These are phyloP conservation scores for Athalia rosae DNA, from an alignment of 2,888 invertebrate species.

Conservation along the genomic window DNA sequence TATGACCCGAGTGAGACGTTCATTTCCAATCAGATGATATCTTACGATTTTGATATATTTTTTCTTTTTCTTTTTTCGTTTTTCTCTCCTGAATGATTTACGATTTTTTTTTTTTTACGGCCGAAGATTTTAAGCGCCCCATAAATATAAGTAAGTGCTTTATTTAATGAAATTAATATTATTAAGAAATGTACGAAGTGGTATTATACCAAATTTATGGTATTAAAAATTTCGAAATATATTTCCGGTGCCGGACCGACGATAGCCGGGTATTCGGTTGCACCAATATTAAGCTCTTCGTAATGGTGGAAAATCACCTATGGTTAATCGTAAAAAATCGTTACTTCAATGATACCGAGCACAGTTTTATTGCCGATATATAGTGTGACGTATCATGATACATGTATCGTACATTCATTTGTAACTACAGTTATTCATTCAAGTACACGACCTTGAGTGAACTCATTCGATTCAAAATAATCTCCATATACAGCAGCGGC, in stretches of 20 bases:
- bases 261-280: neutral
- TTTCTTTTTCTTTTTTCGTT: neutral
- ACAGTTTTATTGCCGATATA: neutral
- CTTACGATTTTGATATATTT: neutral
- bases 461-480: neutral
- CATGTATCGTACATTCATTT: neutral
- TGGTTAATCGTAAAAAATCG: too few species aligned
- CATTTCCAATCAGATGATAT: conserved; percentile 24
- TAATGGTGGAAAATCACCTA: conserved; percentile 9
- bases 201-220: too few species aligned
- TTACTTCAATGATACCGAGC: neutral
- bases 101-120: neutral
- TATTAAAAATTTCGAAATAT: too few species aligned
- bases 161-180: too few species aligned
- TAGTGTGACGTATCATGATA: conserved; percentile 10
- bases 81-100: neutral
- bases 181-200: too few species aligned
- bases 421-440: conserved; percentile 29
- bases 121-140: too few species aligned
- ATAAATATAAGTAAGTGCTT: too few species aligned
- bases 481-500: neutral
- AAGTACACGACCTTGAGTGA: conserved; percentile 23
- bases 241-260: conserved; percentile 12
- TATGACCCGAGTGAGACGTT: conserved; percentile 19
- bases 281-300: too few species aligned